phyloP scores from a whole-genome alignment of 2,888 invertebrate species.

The Tricholauxania praeusta region DNA sequence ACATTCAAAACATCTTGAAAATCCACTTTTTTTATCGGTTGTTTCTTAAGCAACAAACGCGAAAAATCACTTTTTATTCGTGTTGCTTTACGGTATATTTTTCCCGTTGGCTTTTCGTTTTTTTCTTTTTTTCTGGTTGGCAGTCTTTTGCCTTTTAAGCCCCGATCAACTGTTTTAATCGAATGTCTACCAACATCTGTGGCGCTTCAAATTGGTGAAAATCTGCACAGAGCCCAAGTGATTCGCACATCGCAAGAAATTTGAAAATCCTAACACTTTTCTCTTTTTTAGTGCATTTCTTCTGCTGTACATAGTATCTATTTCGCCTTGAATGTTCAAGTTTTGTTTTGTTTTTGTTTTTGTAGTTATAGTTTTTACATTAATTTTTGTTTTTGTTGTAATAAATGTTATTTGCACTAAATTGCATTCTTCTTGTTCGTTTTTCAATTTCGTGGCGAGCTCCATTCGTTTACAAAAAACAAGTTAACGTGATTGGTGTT shows the following conservation, averaged over 20 bases:
- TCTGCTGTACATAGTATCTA: slow-evolving; percentile 2
- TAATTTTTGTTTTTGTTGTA: slow-evolving; percentile 8
- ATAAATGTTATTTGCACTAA: slow-evolving; percentile 30
- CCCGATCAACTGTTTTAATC: slow-evolving; percentile 37
- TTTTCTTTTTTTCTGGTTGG: no score
- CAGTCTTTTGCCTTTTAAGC: slow-evolving; percentile 4
- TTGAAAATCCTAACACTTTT: slow-evolving; percentile 34
- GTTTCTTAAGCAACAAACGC: no score
- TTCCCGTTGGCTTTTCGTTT: no score
- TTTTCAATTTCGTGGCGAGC: no score
- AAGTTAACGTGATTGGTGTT: no score
- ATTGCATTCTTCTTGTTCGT: slow-evolving; percentile 32
- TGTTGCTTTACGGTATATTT: no score
- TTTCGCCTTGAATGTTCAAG: slow-evolving; percentile 12
- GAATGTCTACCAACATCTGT: slow-evolving; percentile 40
- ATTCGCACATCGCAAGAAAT: slow-evolving; percentile 16
- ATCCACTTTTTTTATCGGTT: no score
- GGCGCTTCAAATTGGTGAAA: slow-evolving; percentile 31
- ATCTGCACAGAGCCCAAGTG: slow-evolving; percentile 17
- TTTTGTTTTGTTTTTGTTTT: slow-evolving; percentile 15
- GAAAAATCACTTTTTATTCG: no score
- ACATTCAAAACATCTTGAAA: no score
- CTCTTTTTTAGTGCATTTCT: slow-evolving; percentile 24
- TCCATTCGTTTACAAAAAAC: no score
- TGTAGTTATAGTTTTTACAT: slow-evolving; percentile 18